Evolutionary conservation across 2,113 vertebrate genomes (phyloP).

Genomic region (Fulmarus glacialis): DNA sequence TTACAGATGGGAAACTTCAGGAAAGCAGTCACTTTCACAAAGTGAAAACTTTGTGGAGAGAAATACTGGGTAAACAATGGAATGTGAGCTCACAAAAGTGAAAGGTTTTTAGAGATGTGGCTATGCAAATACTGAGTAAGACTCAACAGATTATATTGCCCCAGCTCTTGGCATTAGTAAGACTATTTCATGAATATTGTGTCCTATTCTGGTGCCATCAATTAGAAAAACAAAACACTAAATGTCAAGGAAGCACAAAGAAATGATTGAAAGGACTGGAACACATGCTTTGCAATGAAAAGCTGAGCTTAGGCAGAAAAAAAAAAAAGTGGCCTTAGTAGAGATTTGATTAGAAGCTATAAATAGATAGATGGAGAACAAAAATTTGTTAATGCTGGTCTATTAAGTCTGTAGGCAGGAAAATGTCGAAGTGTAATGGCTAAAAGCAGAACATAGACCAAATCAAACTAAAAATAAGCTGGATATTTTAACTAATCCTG

Average conservation of each 20-base stretch:
- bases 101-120: not conserved
- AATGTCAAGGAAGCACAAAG: not conserved
- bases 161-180: not conserved
- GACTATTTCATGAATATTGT: not conserved
- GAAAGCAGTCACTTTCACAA: not conserved
- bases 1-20: not conserved
- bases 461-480: slow-evolving; percentile 52
- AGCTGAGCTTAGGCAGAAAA: not conserved
- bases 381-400: not conserved
- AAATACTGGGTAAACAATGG: slow-evolving; percentile 8
- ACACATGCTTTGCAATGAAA: not conserved
- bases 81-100: slow-evolving; percentile 8
- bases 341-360: slow-evolving; percentile 11
- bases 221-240: not conserved
- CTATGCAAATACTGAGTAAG: slow-evolving; percentile 10
- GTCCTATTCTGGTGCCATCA: not conserved
- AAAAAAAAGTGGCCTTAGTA: not conserved
- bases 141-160: not conserved
- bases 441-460: slow-evolving; percentile 43
- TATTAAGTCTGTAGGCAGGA: not conserved
- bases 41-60: not conserved
- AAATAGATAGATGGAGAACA: not conserved
- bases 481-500: slow-evolving; percentile 39
- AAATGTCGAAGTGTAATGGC: not conserved
- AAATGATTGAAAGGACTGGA: not conserved